Conservation (phyloP, 2,797 vertebrate genomes). For the Holocentrus rufus region DNA sequence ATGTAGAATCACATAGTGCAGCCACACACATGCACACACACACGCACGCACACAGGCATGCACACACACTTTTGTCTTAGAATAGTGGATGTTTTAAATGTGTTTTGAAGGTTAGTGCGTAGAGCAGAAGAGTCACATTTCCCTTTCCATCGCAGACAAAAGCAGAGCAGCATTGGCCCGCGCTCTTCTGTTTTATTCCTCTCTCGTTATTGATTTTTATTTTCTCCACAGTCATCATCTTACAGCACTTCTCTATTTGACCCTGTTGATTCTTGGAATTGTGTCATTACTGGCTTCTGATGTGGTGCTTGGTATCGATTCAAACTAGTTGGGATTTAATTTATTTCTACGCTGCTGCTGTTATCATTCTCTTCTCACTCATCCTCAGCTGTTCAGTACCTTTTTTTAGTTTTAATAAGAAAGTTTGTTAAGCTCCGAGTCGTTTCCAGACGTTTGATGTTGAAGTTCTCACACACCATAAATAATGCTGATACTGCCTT, state of each 20-base stretch:
- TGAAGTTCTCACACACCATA: neutral
- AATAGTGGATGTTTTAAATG: conserved; percentile 17
- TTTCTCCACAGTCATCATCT: conserved; percentile 25
- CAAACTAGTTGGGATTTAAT: conserved; percentile 24
- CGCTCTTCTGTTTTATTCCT: conserved; percentile 21
- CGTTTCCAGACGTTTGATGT: neutral
- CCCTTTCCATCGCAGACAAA: neutral
- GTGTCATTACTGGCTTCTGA: conserved; percentile 35
- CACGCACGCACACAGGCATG: conserved; percentile 6
- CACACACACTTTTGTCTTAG: conserved; percentile 24
- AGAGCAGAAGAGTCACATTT: conserved; percentile 23
- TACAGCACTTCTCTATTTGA: conserved; percentile 34
- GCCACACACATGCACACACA: conserved; percentile 6
- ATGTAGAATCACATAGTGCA: neutral
- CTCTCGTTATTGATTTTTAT: conserved; percentile 30
- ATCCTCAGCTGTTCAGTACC: neutral
- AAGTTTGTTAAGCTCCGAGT: neutral
- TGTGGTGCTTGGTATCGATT: conserved; percentile 27
- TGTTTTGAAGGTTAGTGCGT: conserved; percentile 28
- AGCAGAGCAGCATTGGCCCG: neutral
- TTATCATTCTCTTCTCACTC: conserved; percentile 14
- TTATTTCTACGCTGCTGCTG: conserved; percentile 25
- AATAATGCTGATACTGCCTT: neutral
- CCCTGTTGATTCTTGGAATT: conserved; percentile 47
- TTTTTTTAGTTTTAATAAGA: neutral